Evolutionary conservation across 2,888 invertebrate genomes (phyloP).

Genomic region (Cryptophagus acutangulus): DNA sequence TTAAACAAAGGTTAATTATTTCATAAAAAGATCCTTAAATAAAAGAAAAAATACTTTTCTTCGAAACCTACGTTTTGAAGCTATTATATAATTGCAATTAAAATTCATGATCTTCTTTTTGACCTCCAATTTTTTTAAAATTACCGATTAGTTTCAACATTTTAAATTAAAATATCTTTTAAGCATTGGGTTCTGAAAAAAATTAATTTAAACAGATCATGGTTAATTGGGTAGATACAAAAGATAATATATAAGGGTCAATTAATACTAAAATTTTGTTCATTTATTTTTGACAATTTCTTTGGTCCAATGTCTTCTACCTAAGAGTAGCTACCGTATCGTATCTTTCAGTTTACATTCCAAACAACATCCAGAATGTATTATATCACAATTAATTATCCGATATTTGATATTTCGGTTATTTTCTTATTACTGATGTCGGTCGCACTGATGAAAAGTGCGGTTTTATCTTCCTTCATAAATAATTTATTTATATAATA

Average conservation of each 20-base stretch:
- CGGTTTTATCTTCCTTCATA: too few species aligned
- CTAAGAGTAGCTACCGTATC: conserved; percentile 35
- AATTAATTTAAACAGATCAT: too few species aligned
- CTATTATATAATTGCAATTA: neutral
- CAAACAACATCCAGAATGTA: conserved; percentile 27
- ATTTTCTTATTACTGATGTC: too few species aligned
- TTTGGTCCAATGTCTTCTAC: conserved; percentile 29
- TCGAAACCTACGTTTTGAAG: neutral
- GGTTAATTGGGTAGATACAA: too few species aligned
- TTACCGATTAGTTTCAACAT: too few species aligned
- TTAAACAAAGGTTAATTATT: neutral
- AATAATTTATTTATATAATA: too few species aligned
- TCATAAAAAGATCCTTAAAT: neutral
- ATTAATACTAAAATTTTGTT: neutral
- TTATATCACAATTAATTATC: conserved; percentile 30
- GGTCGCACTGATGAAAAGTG: too few species aligned
- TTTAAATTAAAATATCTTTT: too few species aligned
- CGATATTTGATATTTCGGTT: conserved; percentile 20
- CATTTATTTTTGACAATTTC: conserved; percentile 16
- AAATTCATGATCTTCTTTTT: too few species aligned
- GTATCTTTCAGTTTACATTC: conserved; percentile 27
- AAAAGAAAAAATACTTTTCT: neutral
- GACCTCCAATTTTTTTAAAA: too few species aligned
- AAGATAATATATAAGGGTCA: neutral
- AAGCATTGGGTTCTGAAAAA: too few species aligned